A percentile compares a stretch with the other conserved stretches of the same genome.
phyloP scores from a whole-genome alignment of 2,888 invertebrate species.

The Drosophila nigritarsus region DNA sequence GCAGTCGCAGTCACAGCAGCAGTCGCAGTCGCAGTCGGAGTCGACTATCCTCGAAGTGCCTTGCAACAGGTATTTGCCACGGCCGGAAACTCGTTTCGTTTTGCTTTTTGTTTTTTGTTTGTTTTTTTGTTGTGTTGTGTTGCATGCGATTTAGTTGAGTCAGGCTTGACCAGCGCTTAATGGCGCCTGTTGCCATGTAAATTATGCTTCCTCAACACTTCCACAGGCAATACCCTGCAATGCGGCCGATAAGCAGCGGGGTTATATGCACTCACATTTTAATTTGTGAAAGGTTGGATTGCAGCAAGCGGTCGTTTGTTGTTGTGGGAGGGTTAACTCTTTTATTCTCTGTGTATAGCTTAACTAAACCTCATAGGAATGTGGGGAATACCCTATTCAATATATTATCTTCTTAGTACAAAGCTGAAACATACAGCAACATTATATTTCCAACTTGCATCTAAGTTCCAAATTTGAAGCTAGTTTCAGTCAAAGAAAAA shows the following conservation, averaged over 20 bases:
- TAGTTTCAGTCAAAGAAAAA: background rate
- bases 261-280: background rate
- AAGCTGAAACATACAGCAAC: background rate
- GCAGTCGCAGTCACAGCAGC: background rate
- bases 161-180: slow-evolving; percentile 56
- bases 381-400: background rate
- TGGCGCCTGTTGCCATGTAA: slow-evolving; percentile 84
- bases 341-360: background rate
- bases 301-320: background rate
- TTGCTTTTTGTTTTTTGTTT: slow-evolving; percentile 1
- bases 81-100: slow-evolving; percentile 61
- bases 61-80: slow-evolving; percentile 60
- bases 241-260: slow-evolving; percentile 8
- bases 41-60: background rate
- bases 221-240: slow-evolving; percentile 42
- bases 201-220: slow-evolving; percentile 79
- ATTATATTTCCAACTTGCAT: background rate
- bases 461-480: background rate
- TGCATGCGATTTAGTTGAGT: slow-evolving; percentile 54
- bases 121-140: slow-evolving; percentile 17
- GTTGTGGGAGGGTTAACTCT: background rate
- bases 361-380: background rate
- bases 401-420: background rate
- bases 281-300: background rate
- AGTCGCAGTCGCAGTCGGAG: background rate